Base-by-base conservation (phyloP, 2,888 invertebrate species). In the Caenorhabditis uteleia region DNA sequence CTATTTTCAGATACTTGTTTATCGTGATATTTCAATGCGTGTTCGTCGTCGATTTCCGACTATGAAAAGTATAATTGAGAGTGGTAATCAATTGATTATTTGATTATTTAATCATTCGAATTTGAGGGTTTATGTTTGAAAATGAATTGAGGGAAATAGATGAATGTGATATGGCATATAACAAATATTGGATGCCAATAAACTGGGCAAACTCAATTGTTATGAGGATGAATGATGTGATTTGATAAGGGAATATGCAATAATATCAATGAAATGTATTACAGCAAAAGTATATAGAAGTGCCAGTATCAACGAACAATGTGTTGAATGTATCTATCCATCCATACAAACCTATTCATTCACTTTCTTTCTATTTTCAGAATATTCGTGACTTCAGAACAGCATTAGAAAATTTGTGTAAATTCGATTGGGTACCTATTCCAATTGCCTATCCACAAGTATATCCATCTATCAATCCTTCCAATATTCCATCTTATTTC, bases 121-220 rank as follows among this genome's bases (percentile, higher is more conserved):
- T 26, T 39, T 21, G 20, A 45, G 49, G 57, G 12, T 65, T 55
- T 18, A 46, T 65, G 12, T 65, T 65, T 46, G 58, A 65, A 31
- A 66, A 70, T 14, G 79, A 79, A 57, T 51, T 55, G 18, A 58
- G 65, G 16, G 60, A 76, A n/a, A 54, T 70, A 42, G 62, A 68
- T 14, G 33, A 49, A 1, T 58, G 67, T 20, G 60, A 73, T n/a
- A 65, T 57, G 27, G 60, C 51, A n/a, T 69, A 70, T 55, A 72
- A 68, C 43, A 80, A 81, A 57, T 78, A 79, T 42, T 80, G 80
- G 80, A 65, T 77, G 16, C 80, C 80, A 1, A 62, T 78, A 27
- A 76, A 80, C 34, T 80, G 80, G 79, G 61, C 59, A 10, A 58
- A 51, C 23, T 44, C 59, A 3, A 55, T 66, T 31, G 61, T 62